phyloP scores from a whole-genome alignment of 2,113 vertebrate genomes.

The Chamaea fasciata region DNA sequence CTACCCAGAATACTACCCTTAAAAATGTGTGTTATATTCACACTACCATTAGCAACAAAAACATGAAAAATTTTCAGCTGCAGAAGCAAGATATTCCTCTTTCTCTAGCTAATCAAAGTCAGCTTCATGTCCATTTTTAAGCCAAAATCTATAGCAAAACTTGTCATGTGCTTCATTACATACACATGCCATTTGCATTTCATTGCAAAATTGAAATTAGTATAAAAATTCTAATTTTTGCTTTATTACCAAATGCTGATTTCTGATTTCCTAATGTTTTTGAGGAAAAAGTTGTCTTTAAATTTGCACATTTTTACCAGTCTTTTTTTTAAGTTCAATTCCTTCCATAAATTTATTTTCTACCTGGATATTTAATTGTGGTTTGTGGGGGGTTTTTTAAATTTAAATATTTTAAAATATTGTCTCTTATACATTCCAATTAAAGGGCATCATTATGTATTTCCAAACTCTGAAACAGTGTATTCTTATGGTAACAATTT shows the following conservation, averaged over 20 bases:
- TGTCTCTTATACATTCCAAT: not conserved
- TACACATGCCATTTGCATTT: not conserved
- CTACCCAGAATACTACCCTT: not conserved
- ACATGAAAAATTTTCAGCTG: not conserved
- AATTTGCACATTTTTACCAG: not conserved
- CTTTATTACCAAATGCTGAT: not conserved
- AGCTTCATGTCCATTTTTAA: not conserved
- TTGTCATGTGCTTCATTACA: not conserved
- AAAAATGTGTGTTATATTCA: not conserved
- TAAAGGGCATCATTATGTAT: not conserved
- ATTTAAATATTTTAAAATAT: not conserved
- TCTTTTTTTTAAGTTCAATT: not conserved
- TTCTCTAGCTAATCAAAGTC: not conserved
- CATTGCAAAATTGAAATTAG: not conserved
- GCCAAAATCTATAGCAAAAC: not conserved
- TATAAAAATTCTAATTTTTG: not conserved
- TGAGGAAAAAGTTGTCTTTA: not conserved
- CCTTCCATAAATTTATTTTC: not conserved
- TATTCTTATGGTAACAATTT: not conserved
- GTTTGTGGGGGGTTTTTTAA: fast-evolving
- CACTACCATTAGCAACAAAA: not conserved
- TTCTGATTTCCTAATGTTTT: not conserved
- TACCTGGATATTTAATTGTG: not conserved
- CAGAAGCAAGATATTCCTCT: not conserved
- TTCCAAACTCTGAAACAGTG: not conserved